Conservation (phyloP, 2,888 invertebrate genomes). For the Cordilura impudica region DNA sequence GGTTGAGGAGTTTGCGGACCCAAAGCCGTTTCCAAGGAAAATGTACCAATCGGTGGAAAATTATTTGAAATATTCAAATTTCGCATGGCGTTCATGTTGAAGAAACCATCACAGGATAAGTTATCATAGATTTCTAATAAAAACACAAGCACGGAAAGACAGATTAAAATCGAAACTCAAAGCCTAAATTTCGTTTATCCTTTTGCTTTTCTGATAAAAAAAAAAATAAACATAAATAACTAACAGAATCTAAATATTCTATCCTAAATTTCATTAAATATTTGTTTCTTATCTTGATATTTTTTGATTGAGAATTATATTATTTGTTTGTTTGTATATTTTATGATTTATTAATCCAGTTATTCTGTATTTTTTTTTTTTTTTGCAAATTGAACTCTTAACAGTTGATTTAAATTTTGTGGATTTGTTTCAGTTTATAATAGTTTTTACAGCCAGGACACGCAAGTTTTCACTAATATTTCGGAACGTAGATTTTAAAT, state of each 20-base stretch:
- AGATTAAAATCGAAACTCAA: neutral
- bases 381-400: neutral
- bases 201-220: too few species aligned
- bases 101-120: slow-evolving; percentile 75
- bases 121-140: slow-evolving; percentile 76
- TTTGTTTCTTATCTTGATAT: too few species aligned
- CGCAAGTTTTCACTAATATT: neutral
- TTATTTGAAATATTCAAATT: slow-evolving; percentile 76
- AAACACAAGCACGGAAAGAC: neutral
- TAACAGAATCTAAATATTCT: too few species aligned
- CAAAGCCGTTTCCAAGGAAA: slow-evolving; percentile 76
- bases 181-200: too few species aligned
- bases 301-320: too few species aligned
- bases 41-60: slow-evolving; percentile 78
- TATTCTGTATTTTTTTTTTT: neutral
- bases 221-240: too few species aligned
- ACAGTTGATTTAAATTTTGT: neutral
- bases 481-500: neutral
- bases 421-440: neutral
- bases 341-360: too few species aligned
- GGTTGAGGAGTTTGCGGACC: slow-evolving; percentile 67
- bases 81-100: slow-evolving; percentile 77
- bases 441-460: neutral
- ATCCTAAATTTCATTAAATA: too few species aligned
- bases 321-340: too few species aligned